Evolutionary conservation across 2,888 invertebrate genomes (phyloP), one percentile per base, ranked within the genome.

Genomic region (Liopterus haemorrhoidalis): DNA sequence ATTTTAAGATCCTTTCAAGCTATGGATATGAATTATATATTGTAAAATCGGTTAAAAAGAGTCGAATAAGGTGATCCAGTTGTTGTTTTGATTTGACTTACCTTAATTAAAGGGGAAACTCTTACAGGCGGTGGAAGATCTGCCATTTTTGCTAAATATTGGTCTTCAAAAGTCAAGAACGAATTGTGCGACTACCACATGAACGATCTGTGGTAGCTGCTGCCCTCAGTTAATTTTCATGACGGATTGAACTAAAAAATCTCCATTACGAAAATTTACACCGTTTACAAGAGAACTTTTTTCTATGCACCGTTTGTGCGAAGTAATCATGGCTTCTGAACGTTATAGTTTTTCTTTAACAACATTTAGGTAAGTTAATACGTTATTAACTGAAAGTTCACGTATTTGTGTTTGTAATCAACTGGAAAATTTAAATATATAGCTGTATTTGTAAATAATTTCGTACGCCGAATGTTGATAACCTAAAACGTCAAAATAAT

Each of bases 301-400:
- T n/a, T n/a, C n/a, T n/a, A n/a, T n/a, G n/a, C n/a, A n/a, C n/a
- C 46, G 46, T 41, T 38, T 38, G 59, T 63, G 75, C 74, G 70
- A 71, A 74, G 75, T 75, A 76, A 82, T 78, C 76, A 92, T 92
- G 92, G 85, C 90, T 71, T 87, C 91, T 38, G 94, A 95, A 70
- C 79, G 95, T 61, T 96, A 96, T 64, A 95, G 95, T 75, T 96
- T 96, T 73, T 96, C 95, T 41, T 74, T 96, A 55, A 96, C 85
- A 42, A 86, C 85, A 56, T 85, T 85, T 63, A 85, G 84, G 85
- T 84, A 75, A 67, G 53, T 57, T 43, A 50, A 42, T 32, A 45
- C 15, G 15, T 31, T 56, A 49, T 52, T 49, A 49, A 18, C 32
- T 44, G 38, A 41, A 31, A 32, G 49, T 48, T 40, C 5, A 20